Evolutionary conservation across 2,797 vertebrate species (phyloP).

Genomic region (Clarias platycephalus): DNA sequence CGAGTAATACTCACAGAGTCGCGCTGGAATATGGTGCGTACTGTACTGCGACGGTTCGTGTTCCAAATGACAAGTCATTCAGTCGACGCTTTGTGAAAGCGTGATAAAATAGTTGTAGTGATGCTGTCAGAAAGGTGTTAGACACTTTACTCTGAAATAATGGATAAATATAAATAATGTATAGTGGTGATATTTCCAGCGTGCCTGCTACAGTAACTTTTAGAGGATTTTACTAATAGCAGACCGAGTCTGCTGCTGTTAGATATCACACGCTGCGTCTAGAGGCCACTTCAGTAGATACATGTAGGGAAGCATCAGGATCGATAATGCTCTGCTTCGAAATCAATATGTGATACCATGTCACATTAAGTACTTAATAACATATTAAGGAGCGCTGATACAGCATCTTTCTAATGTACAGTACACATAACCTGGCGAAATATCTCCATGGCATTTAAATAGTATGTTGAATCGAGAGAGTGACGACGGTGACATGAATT

Average conservation of each 20-base stretch:
- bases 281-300: neutral
- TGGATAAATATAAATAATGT: constrained; percentile 32
- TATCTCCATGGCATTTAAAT: neutral
- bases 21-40: constrained; percentile 5
- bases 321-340: neutral
- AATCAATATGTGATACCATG: neutral
- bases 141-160: constrained; percentile 31
- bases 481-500: neutral
- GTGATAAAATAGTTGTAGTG: constrained; percentile 29
- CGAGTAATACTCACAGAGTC: constrained; percentile 23
- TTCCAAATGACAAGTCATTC: constrained; percentile 41
- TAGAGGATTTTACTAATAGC: neutral
- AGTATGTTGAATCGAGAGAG: neutral
- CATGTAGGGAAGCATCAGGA: neutral
- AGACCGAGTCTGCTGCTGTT: neutral
- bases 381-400: neutral
- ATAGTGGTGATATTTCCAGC: neutral
- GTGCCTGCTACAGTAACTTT: neutral
- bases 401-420: neutral
- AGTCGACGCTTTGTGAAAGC: constrained; percentile 25
- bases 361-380: no score
- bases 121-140: constrained; percentile 21
- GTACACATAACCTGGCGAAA: neutral
- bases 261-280: neutral
- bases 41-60: constrained; percentile 1